Conservation (phyloP, 2,797 vertebrate species). For the Enteromius treurensis region DNA sequence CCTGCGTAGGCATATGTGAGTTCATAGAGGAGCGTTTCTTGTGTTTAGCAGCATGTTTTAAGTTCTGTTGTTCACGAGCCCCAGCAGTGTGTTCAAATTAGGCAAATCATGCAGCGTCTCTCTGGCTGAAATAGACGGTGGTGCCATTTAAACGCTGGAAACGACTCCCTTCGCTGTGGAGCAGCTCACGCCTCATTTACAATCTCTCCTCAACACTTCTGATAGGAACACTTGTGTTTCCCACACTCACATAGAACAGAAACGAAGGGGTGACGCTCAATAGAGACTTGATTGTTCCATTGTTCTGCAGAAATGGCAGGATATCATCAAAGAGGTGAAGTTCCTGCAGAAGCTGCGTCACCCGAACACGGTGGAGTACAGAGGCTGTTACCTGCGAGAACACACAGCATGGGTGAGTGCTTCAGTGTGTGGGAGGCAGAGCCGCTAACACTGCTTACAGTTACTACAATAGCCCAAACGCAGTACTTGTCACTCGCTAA, state of each 20-base stretch:
- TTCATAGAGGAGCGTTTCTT: not conserved
- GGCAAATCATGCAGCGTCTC: not conserved
- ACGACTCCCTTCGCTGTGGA: not conserved
- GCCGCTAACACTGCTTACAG: constrained; percentile 39
- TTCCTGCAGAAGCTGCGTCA: constrained; percentile 92
- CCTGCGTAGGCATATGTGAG: no score
- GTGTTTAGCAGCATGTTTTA: not conserved
- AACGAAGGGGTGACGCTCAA: not conserved
- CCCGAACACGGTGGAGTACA: constrained; percentile 93
- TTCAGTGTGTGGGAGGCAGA: constrained; percentile 36
- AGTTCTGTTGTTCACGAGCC: not conserved
- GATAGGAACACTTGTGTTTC: not conserved
- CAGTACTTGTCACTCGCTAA: constrained; percentile 17
- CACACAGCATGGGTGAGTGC: constrained; percentile 92
- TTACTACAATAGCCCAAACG: constrained; percentile 3
- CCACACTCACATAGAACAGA: not conserved
- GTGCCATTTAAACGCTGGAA: constrained; percentile 11
- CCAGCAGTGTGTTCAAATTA: constrained; percentile 20
- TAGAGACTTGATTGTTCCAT: constrained; percentile 9
- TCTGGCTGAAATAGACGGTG: constrained; percentile 1
- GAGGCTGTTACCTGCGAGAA: constrained; percentile 92
- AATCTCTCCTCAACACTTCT: not conserved
- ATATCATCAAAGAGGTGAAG: constrained; percentile 94
- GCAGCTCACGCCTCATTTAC: constrained; percentile 6
- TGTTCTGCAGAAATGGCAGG: constrained; percentile 89